phyloP scores from a whole-genome alignment of 2,888 invertebrate species.

The Fabriciana adippe region DNA sequence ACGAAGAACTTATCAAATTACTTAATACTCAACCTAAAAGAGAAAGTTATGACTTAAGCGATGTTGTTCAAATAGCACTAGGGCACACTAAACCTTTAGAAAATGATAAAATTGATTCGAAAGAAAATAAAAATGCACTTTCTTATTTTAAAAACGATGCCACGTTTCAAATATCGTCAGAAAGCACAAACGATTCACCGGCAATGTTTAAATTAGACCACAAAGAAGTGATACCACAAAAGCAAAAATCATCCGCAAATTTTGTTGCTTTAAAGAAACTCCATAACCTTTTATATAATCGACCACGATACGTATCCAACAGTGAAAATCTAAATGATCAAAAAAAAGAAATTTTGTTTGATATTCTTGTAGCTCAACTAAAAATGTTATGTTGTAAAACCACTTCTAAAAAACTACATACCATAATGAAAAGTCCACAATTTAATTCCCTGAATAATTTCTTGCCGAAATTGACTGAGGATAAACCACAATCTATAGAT shows the following conservation, averaged over 20 bases:
- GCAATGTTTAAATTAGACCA: constrained; percentile 63
- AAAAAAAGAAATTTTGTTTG: constrained; percentile 67
- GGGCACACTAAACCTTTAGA: constrained; percentile 18
- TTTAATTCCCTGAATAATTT: constrained; percentile 19
- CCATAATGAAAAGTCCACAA: not conserved
- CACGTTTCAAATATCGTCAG: constrained; percentile 42
- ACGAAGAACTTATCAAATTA: constrained; percentile 63
- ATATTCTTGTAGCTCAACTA: constrained; percentile 67
- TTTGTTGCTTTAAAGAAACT: constrained; percentile 62
- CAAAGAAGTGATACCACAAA: constrained; percentile 57
- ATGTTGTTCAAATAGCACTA: constrained; percentile 54
- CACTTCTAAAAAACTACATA: constrained; percentile 36
- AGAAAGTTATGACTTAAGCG: constrained; percentile 59
- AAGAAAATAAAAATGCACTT: constrained; percentile 18
- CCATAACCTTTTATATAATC: constrained; percentile 58
- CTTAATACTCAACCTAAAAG: constrained; percentile 61
- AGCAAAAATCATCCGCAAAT: constrained; percentile 52
- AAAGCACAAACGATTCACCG: constrained; percentile 41
- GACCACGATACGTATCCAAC: constrained; percentile 46
- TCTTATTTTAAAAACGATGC: constrained; percentile 31
- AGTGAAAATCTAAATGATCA: constrained; percentile 49
- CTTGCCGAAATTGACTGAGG: constrained; percentile 24
- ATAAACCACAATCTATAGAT: constrained; percentile 17
- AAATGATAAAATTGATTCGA: constrained; percentile 24
- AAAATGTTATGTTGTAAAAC: constrained; percentile 70